A percentile compares a stretch with the other conserved stretches of the same genome.
Conservation (phyloP, 2,113 vertebrate genomes). For the Athene cunicularia region DNA sequence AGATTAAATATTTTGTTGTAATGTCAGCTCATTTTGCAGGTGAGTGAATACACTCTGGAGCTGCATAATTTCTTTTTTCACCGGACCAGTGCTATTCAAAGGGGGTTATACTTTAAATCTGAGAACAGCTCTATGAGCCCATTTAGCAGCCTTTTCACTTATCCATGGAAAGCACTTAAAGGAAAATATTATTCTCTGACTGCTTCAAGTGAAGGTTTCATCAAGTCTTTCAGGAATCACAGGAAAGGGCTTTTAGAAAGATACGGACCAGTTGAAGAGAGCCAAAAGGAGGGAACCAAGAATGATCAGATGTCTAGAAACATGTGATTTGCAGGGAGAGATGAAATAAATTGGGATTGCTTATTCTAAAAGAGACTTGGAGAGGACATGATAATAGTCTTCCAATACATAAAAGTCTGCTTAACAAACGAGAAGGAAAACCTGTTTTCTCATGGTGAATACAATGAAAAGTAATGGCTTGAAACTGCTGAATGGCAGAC, state of each 20-base stretch:
- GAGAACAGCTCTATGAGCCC: conserved; percentile 55
- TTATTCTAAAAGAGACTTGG: neutral
- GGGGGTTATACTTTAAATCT: conserved; percentile 51
- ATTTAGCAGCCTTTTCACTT: conserved; percentile 59
- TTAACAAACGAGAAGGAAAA: neutral
- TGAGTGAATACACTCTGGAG: conserved; percentile 19
- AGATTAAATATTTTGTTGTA: neutral
- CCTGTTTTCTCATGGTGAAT: neutral
- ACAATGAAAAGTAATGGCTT: conserved; percentile 10
- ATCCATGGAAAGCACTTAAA: conserved; percentile 12
- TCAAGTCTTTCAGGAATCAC: neutral
- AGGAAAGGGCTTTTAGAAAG: conserved; percentile 20
- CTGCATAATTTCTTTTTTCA: neutral
- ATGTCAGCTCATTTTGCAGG: conserved; percentile 18
- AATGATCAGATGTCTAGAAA: neutral
- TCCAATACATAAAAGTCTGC: neutral
- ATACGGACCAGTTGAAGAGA: neutral
- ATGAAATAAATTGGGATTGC: neutral
- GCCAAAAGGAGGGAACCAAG: neutral
- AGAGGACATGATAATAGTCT: neutral
- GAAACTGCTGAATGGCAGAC: neutral
- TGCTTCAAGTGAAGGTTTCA: neutral
- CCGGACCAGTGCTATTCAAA: conserved; percentile 29
- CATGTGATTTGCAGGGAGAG: neutral
- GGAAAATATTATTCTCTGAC: conserved; percentile 16